A percentile compares a stretch with the other conserved stretches of the same genome.
Evolutionary conservation across 2,113 vertebrate genomes (phyloP).

Genomic region (Rana temporaria): DNA sequence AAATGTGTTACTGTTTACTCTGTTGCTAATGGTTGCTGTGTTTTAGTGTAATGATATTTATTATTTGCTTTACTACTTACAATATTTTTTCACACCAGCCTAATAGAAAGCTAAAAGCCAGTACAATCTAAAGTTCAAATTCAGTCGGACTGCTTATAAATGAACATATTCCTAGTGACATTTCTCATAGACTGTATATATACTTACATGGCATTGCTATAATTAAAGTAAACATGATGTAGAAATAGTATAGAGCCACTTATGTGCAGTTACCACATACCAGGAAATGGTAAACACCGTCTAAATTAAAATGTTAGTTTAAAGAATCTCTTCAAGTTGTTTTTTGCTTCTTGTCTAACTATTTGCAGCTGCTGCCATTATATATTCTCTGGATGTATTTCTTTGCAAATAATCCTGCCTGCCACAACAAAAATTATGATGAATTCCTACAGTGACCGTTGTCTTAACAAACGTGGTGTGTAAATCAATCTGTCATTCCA

Average conservation of each 20-base stretch:
- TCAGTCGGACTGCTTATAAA: neutral
- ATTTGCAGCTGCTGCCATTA: conserved; percentile 45
- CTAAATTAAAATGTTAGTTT: conserved; percentile 42
- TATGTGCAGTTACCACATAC: neutral
- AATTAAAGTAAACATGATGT: neutral
- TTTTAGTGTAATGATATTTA: no score
- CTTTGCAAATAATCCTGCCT: conserved; percentile 39
- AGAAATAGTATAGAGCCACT: neutral
- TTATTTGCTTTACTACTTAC: no score
- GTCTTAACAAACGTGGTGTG: conserved; percentile 30
- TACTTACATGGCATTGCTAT: neutral
- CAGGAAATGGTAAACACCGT: conserved; percentile 25
- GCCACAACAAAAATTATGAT: conserved; percentile 53
- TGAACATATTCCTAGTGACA: neutral
- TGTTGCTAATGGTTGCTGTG: neutral
- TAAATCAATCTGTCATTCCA: conserved; percentile 42
- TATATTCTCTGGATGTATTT: conserved; percentile 28
- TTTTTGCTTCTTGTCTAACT: conserved; percentile 22
- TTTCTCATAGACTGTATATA: neutral
- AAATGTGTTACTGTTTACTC: neutral
- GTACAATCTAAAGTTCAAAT: neutral
- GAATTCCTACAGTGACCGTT: conserved; percentile 26
- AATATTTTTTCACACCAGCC: no score
- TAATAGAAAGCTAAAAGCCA: neutral
- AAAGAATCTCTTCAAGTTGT: conserved; percentile 32